These are phyloP conservation scores for Myrmecophaga tridactyla DNA, from an alignment of 2,113 vertebrate species.

Conservation along the genomic window DNA sequence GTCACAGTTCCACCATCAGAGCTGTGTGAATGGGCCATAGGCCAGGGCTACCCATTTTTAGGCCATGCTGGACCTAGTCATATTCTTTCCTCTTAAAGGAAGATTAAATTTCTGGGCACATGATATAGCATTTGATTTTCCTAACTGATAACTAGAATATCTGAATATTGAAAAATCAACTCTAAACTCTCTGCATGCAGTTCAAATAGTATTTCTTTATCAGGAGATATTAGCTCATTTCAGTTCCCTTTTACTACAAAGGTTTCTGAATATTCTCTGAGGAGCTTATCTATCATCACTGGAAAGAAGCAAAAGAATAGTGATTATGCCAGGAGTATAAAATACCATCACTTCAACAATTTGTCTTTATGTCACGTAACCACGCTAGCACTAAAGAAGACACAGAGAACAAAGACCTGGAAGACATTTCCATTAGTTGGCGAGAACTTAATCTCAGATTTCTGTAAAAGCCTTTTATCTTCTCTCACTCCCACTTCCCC, in stretches of 20 bases:
- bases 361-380: slow-evolving; percentile 55
- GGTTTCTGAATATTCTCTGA: slow-evolving; percentile 54
- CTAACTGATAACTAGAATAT: slow-evolving; percentile 1
- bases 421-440: slow-evolving; percentile 13
- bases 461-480: slow-evolving; percentile 68
- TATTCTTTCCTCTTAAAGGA: background rate
- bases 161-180: slow-evolving; percentile 19
- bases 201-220: slow-evolving; percentile 37
- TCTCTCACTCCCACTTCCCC: background rate
- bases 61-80: background rate
- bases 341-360: slow-evolving; percentile 69
- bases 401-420: slow-evolving; percentile 57
- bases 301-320: slow-evolving; percentile 37
- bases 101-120: background rate
- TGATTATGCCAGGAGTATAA: slow-evolving; percentile 51
- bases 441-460: slow-evolving; percentile 71
- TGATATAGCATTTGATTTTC: background rate
- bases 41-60: background rate
- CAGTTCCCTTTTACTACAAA: slow-evolving; percentile 56
- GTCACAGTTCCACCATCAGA: background rate
- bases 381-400: slow-evolving; percentile 52
- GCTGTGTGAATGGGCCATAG: background rate
- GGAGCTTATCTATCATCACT: slow-evolving; percentile 36
- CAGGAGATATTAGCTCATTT: slow-evolving; percentile 49
- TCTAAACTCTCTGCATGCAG: background rate